Evolutionary conservation across 23 tunicate species (phyloP).

Genomic region (Diplosoma virens): DNA sequence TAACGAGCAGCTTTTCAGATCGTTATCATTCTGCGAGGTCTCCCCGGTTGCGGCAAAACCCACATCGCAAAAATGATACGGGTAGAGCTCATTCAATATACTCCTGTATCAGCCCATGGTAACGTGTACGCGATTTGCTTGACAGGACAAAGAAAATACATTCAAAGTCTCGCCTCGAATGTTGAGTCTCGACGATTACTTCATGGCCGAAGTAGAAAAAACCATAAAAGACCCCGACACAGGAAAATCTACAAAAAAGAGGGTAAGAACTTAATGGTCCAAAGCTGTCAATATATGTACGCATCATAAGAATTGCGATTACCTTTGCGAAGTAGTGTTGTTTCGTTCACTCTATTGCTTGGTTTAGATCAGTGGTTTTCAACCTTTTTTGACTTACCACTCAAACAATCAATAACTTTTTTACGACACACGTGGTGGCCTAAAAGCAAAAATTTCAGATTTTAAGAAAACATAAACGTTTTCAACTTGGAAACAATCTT

Average conservation of each 20-base stretch:
- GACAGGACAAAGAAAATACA: constrained; percentile 60
- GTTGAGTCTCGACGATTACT: constrained; percentile 84
- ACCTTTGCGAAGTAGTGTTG: too few species aligned
- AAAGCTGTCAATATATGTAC: too few species aligned
- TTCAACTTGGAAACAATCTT: too few species aligned
- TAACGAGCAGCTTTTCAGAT: constrained; percentile 40
- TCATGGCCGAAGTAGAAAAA: constrained; percentile 85
- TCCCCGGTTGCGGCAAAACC: constrained; percentile 87
- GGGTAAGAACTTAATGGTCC: not conserved
- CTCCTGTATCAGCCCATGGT: not conserved
- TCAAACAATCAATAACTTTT: not conserved
- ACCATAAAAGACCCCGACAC: constrained; percentile 49
- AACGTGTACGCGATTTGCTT: too few species aligned
- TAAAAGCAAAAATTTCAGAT: too few species aligned
- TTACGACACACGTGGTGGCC: too few species aligned
- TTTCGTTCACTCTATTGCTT: too few species aligned
- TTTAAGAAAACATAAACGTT: not conserved
- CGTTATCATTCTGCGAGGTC: constrained; percentile 76
- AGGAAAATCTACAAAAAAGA: constrained; percentile 40
- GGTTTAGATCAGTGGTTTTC: too few species aligned
- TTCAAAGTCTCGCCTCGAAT: constrained; percentile 63
- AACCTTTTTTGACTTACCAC: too few species aligned
- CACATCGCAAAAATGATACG: constrained; percentile 85
- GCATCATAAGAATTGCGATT: too few species aligned
- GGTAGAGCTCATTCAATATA: constrained; percentile 19